Base-by-base conservation (phyloP, 2,888 invertebrate genomes). In the Andrena haemorrhoa region DNA sequence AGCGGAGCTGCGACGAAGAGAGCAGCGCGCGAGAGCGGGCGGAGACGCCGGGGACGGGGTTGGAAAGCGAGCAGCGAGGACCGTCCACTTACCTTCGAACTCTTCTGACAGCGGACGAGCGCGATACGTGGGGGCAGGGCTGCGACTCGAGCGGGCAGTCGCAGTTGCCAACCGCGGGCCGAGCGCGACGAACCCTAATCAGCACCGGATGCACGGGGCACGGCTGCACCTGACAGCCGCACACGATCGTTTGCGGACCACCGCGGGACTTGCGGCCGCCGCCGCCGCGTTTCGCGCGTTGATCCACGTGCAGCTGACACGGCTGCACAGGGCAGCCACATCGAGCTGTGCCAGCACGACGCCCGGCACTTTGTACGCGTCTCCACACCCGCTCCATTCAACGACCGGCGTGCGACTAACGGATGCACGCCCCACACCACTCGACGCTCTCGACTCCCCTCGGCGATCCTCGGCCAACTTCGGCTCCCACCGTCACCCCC, bases 331-430 rank as follows among this genome's bases (percentile, higher is more conserved):
- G 89, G 78, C 93, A 93, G 56, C 91, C 92, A 86, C 93, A 93
- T 61, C 92, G 91, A 82, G 88, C 92, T 84, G 88, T 85, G 77
- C 86, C 85, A 79, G 91, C 90, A 63, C 92, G 92, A 86, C 92
- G 92, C 70, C 92, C 92, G 84, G 93, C 92, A 81, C 92, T 90
- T 85, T 93, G 93, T 75, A 93, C 93, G 79, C 93, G 92, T 90
- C 91, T 93, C 93, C 93, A 93, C 88, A 93, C 92, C 90, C 93
- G 93, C 92, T 93, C 93, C 93, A 93, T 93, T 93, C 92, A 90
- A 92, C 92, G 91, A 90, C 91, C 91, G 91, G 90, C 92, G 92
- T 92, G 90, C 90, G 88, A 93, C 93, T 93, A 82, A 78, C 84
- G 71, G 79, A 70, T 66, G 64, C 47, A 53, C 78, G 65, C 80